Conservation (phyloP, 2,113 vertebrate species). For the Acanthochromis polyacanthus region DNA sequence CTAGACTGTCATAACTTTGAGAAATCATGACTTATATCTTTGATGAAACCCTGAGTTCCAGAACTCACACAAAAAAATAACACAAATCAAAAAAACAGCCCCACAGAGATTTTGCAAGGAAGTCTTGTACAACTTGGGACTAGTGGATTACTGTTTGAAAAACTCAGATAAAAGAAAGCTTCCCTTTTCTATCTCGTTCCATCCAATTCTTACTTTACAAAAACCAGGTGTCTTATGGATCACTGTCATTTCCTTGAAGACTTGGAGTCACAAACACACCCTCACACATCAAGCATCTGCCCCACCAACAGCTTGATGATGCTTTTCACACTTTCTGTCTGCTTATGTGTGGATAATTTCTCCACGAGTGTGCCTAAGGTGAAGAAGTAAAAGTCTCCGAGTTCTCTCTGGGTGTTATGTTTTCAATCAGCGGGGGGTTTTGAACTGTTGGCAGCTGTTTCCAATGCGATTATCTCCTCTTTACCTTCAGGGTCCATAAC, state of each 20-base stretch:
- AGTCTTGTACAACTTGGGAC: background rate
- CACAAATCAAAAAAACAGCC: slow-evolving; percentile 19
- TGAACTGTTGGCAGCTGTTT: slow-evolving; percentile 34
- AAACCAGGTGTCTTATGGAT: slow-evolving; percentile 22
- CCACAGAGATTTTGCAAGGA: background rate
- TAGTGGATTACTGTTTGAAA: slow-evolving; percentile 28
- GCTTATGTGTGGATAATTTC: background rate
- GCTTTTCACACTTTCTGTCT: slow-evolving; percentile 7
- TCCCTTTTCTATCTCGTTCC: background rate
- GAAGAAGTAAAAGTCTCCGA: background rate
- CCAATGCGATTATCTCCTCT: slow-evolving; percentile 19
- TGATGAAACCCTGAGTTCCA: slow-evolving; percentile 32
- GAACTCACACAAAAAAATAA: slow-evolving; percentile 21
- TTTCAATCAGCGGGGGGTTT: slow-evolving; percentile 1
- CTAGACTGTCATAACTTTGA: slow-evolving; percentile 32
- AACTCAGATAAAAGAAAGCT: slow-evolving; percentile 22
- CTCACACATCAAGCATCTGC: background rate
- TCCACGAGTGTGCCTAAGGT: background rate
- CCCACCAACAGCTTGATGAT: background rate
- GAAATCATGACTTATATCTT: slow-evolving; percentile 29
- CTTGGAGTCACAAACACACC: slow-evolving; percentile 1
- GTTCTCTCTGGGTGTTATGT: slow-evolving; percentile 8
- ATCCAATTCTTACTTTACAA: background rate
- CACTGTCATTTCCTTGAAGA: slow-evolving; percentile 40
- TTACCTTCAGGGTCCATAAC: slow-evolving; percentile 12